These are phyloP conservation scores for Apamea epomidion DNA, from an alignment of 2,888 invertebrate species.

Conservation along the genomic window DNA sequence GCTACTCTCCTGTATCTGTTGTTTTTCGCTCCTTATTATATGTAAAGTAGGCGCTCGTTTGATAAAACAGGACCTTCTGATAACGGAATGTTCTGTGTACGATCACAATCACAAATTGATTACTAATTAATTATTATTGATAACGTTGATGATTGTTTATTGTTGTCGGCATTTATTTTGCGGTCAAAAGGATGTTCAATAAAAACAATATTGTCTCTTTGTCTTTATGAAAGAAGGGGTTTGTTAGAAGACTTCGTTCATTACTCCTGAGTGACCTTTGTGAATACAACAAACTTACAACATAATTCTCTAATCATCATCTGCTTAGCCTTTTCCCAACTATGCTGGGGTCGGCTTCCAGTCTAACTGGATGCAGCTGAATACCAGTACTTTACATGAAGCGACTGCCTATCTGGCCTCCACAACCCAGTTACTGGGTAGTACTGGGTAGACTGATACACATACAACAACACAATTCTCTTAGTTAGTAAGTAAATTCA, in stretches of 20 bases:
- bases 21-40: too few relatives aligned
- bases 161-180: background rate
- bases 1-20: too few relatives aligned
- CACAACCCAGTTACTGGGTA: too few relatives aligned
- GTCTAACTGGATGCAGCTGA: background rate
- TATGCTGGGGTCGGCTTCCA: background rate
- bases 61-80: background rate
- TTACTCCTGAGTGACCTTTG: background rate
- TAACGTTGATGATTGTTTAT: slow-evolving; percentile 6
- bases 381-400: background rate
- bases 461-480: too few relatives aligned
- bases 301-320: background rate
- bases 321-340: background rate
- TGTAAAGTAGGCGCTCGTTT: background rate
- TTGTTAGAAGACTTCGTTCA: slow-evolving; percentile 12
- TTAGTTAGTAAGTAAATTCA: background rate
- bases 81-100: background rate
- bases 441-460: too few relatives aligned
- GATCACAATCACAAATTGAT: slow-evolving; percentile 3
- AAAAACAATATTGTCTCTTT: background rate
- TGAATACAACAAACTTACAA: background rate
- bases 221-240: background rate
- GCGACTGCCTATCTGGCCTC: too few relatives aligned
- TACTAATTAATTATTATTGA: background rate
- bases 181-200: slow-evolving; percentile 15